Conservation (phyloP, 2,113 vertebrate genomes). For the Sander lucioperca region DNA sequence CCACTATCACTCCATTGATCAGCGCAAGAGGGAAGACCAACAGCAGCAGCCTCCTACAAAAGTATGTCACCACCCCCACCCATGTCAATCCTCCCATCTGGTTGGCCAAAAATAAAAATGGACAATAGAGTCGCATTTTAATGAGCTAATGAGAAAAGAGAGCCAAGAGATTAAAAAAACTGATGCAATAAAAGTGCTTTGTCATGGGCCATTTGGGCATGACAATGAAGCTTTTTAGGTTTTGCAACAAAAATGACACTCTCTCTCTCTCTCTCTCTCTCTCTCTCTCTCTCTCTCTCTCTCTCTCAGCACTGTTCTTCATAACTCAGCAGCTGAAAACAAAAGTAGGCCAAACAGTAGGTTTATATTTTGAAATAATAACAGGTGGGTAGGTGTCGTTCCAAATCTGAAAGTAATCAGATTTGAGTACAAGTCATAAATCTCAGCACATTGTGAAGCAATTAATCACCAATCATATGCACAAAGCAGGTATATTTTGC, state of each 20-base stretch:
- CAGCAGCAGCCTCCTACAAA: slow-evolving; percentile 34
- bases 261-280: not conserved
- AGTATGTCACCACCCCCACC: slow-evolving; percentile 6
- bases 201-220: slow-evolving; percentile 4
- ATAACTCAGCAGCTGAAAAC: not conserved
- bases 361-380: slow-evolving; percentile 3
- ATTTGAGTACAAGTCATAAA: slow-evolving; percentile 1
- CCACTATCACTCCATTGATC: slow-evolving; percentile 34
- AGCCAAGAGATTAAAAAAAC: slow-evolving; percentile 33
- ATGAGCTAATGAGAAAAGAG: slow-evolving; percentile 11
- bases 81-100: slow-evolving; percentile 56
- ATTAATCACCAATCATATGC: not conserved
- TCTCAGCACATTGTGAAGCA: not conserved
- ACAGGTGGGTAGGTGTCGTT: slow-evolving; percentile 24
- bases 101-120: slow-evolving; percentile 43
- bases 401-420: slow-evolving; percentile 7
- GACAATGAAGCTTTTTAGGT: slow-evolving; percentile 9
- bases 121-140: slow-evolving; percentile 30
- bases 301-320: not conserved
- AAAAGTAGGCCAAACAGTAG: slow-evolving; percentile 13
- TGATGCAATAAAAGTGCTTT: not conserved
- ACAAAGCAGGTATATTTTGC: not conserved
- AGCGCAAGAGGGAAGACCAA: slow-evolving; percentile 6
- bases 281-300: not conserved
- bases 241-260: not conserved